Evolutionary conservation across 2,113 vertebrate genomes (phyloP).

Genomic region (Coregonus clupeaformis): DNA sequence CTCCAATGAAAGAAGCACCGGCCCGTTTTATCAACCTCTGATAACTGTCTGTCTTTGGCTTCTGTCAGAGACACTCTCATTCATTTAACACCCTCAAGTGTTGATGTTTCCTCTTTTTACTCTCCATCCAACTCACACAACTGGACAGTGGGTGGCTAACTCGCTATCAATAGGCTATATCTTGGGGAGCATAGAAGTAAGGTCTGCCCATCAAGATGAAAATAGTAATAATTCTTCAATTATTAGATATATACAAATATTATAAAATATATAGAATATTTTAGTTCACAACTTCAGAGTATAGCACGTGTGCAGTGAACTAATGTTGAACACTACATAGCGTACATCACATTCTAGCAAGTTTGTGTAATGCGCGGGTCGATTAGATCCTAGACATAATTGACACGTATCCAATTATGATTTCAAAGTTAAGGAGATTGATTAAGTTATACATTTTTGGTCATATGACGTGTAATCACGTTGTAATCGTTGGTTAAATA

Average conservation of each 20-base stretch:
- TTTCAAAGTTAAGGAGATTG: conserved; percentile 40
- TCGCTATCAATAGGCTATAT: background rate
- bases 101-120: conserved; percentile 24
- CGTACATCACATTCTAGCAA: background rate
- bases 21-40: conserved; percentile 32
- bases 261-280: background rate
- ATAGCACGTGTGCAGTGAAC: too few species aligned
- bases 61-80: conserved; percentile 38
- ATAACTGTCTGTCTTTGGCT: conserved; percentile 35
- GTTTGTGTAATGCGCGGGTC: conserved; percentile 18
- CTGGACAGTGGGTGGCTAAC: background rate
- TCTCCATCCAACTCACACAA: conserved; percentile 1
- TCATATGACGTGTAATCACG: conserved; percentile 55
- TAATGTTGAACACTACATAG: too few species aligned
- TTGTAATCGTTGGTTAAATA: conserved; percentile 60
- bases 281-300: background rate
- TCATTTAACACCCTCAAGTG: conserved; percentile 37
- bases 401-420: conserved; percentile 60
- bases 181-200: background rate
- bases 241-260: too few species aligned
- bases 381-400: conserved; percentile 24
- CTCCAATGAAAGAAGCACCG: conserved; percentile 10
- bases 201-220: background rate
- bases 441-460: conserved; percentile 39
- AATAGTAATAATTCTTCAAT: background rate